Base-by-base conservation (phyloP, 2,888 invertebrate genomes). In the Volucella inanis region DNA sequence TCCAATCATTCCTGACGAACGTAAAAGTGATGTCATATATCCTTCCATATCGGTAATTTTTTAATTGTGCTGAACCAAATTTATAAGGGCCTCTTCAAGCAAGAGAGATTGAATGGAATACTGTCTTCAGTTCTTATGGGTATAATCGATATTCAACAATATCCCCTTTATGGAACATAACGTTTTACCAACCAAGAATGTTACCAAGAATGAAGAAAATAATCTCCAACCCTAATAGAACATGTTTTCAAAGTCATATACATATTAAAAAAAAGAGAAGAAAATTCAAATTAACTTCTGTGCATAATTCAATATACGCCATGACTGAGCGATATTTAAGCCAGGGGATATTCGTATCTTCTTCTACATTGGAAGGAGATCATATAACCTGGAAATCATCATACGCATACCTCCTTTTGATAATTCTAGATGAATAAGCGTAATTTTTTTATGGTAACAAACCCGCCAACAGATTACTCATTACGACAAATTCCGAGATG, bases 281-380 rank as follows among this genome's bases (percentile, higher is more conserved):
- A 50, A 62, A 83, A 72, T 74, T 64, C 15, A 45, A 55, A 38
- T 47, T 45, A 75, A 75, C 68, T 41, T 70, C 64, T 50, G 62
- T 81, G 68, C 55, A 75, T 83, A 75, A 78, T 68, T 74, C 54
- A 79, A 79, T 84, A 52, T 74, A 70, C 70, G 65, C 68, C 80
- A 65, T 84, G 75, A 84, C 75, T 68, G 70, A 70, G 74, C 68
- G 65, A 47, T 65, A 70, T 74, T 75, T 72, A 78, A 83, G 62
- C 82, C 57, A 31, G 31, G 74, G 67, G 50, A 79, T 31, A 31
- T 31, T 31, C 31, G 31, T 31, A 77, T 71, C 59, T 77, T 77
- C 61, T 54, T 61, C 50, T 50, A 52, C 31, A 22, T 22, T 22
- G 18, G 18, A 31, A 57, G 49, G 61, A 22, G 54, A 15, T 77